A percentile compares a stretch with the other conserved stretches of the same genome.
Conservation (phyloP, 2,113 vertebrate genomes). For the Campylomormyrus numenius region DNA sequence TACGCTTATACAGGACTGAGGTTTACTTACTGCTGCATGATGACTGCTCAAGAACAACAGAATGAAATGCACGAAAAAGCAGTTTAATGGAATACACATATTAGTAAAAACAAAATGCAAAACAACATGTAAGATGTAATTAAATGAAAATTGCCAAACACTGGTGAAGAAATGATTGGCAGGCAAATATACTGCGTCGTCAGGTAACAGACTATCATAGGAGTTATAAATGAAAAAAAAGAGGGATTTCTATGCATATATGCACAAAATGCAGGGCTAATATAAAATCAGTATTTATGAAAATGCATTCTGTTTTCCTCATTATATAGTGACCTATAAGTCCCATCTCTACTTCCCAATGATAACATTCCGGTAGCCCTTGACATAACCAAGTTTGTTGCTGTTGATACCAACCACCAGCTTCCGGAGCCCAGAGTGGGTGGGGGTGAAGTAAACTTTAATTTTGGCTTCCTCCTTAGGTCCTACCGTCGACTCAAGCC, state of each 20-base stretch:
- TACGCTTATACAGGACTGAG: background rate
- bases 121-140: background rate
- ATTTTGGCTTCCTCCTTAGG: conserved; percentile 49
- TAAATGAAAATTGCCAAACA: background rate
- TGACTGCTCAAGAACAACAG: background rate
- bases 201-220: background rate
- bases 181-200: background rate
- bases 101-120: background rate
- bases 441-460: conserved; percentile 61
- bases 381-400: conserved; percentile 69
- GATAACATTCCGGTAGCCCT: conserved; percentile 64
- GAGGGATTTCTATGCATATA: background rate
- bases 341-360: conserved; percentile 27
- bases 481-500: conserved; percentile 46
- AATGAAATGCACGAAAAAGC: background rate
- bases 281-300: background rate
- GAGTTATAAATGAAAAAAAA: background rate
- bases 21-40: background rate
- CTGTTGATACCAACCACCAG: conserved; percentile 81
- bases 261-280: background rate
- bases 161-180: background rate
- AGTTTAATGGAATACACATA: background rate
- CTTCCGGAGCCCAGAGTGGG: conserved; percentile 50
- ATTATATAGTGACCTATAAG: background rate
- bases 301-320: background rate